Conservation (phyloP, 2,888 invertebrate species). For the Lumbricus terrestris region DNA sequence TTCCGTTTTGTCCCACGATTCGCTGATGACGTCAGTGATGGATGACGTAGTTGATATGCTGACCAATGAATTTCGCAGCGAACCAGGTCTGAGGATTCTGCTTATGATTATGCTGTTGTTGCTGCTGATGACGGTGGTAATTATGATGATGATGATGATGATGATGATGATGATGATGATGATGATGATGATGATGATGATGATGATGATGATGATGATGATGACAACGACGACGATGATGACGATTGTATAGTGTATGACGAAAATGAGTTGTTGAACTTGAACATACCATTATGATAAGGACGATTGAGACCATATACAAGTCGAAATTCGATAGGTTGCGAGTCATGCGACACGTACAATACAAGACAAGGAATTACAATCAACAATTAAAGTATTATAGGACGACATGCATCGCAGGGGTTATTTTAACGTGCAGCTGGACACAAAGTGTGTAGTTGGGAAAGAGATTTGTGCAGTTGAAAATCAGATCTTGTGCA, state of each 20-base stretch:
- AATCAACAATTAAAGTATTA: no score
- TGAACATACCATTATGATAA: neutral
- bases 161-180: neutral
- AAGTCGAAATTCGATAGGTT: neutral
- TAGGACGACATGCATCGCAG: no score
- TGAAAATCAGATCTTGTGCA: no score
- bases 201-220: constrained; percentile 18
- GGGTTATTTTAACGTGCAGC: no score
- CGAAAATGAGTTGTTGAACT: no score
- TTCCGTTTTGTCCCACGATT: neutral
- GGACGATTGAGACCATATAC: neutral
- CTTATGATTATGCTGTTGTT: constrained; percentile 1
- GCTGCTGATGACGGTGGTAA: neutral
- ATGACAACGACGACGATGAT: neutral
- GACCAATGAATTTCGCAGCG: neutral
- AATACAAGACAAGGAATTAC: no score
- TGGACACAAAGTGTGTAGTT: no score
- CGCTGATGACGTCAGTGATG: constrained; percentile 12
- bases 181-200: neutral
- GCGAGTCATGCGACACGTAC: no score
- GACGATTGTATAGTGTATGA: no score
- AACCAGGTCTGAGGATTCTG: neutral
- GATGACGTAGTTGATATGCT: constrained; percentile 8
- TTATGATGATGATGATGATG: neutral
- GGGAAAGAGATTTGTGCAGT: no score